These are phyloP conservation scores for Drosophila atroscutellata DNA, from an alignment of 2,888 invertebrate species.

Conservation along the genomic window DNA sequence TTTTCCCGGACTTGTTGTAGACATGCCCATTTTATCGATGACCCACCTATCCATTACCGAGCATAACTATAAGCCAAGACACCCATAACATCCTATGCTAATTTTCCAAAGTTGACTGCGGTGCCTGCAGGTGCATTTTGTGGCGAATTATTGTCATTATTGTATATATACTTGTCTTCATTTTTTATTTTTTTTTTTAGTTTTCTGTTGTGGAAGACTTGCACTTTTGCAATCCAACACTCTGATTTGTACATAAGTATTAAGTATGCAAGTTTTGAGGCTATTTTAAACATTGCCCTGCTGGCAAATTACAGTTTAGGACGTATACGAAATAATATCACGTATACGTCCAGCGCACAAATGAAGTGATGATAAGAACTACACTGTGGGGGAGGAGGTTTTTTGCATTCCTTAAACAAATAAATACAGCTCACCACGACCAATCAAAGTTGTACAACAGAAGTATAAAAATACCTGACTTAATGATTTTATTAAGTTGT, in stretches of 20 bases:
- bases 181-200: slow-evolving; percentile 21
- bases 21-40: slow-evolving; percentile 64
- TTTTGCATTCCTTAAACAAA: not conserved
- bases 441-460: not conserved
- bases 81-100: slow-evolving; percentile 47
- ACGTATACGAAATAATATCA: slow-evolving; percentile 53
- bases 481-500: not conserved
- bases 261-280: slow-evolving; percentile 49
- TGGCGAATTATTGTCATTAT: slow-evolving; percentile 79
- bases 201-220: slow-evolving; percentile 1
- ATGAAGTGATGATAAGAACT: slow-evolving; percentile 21
- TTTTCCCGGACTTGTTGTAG: slow-evolving; percentile 43
- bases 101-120: slow-evolving; percentile 42
- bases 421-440: not conserved
- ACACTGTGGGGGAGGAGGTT: not conserved
- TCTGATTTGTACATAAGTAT: slow-evolving; percentile 13
- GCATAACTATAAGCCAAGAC: slow-evolving; percentile 33
- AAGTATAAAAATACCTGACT: not conserved
- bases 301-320: slow-evolving; percentile 41
- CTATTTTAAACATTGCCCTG: slow-evolving; percentile 46
- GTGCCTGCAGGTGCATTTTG: slow-evolving; percentile 80
- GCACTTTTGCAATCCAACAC: slow-evolving; percentile 34
- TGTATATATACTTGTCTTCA: slow-evolving; percentile 44
- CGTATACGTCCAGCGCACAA: slow-evolving; percentile 46
- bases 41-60: slow-evolving; percentile 55